Conservation (phyloP, 2,113 vertebrate genomes). For the Uria lomvia region DNA sequence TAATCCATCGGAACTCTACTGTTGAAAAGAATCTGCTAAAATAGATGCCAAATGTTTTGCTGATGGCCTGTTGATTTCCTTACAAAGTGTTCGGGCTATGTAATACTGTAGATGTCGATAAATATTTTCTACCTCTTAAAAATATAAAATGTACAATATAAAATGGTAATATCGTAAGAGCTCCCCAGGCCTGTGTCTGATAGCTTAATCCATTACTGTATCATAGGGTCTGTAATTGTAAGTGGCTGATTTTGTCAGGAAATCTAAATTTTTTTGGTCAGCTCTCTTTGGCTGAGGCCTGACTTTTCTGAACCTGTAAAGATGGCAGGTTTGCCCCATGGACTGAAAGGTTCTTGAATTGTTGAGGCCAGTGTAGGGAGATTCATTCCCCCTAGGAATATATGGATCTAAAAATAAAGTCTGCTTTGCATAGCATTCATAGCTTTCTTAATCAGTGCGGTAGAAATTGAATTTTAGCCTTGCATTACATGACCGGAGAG, state of each 20-base stretch:
- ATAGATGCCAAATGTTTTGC: neutral
- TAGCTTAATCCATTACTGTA: neutral
- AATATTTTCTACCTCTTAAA: neutral
- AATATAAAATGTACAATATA: neutral
- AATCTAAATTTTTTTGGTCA: neutral
- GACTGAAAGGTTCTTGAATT: neutral
- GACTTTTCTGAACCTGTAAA: neutral
- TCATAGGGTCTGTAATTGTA: neutral
- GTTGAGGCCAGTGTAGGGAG: neutral
- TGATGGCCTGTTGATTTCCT: neutral
- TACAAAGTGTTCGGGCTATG: neutral
- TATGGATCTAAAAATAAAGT: constrained; percentile 38
- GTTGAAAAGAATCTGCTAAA: neutral
- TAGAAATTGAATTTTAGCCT: neutral
- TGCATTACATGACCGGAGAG: neutral
- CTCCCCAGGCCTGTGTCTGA: rapidly evolving
- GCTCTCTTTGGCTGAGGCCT: neutral
- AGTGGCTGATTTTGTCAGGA: neutral
- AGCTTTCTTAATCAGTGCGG: neutral
- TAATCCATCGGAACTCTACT: neutral
- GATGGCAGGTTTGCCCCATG: neutral
- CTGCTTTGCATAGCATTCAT: constrained; percentile 31
- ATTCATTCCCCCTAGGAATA: neutral
- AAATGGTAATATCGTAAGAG: neutral
- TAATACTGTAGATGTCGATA: neutral